Conservation (phyloP, 2,888 invertebrate species). For the Hypomecis atomaria region DNA sequence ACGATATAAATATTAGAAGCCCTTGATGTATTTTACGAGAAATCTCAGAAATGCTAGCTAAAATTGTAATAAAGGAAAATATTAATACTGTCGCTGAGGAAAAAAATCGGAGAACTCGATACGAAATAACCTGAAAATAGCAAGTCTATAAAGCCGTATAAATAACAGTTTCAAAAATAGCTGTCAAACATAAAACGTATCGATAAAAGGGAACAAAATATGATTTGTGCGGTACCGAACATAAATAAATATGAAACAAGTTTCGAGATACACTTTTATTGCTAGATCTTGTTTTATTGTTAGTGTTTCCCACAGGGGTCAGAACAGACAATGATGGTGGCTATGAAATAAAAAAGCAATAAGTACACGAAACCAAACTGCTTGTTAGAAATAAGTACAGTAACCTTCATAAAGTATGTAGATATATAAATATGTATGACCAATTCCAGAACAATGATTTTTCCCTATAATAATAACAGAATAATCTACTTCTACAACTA, state of each 20-base stretch:
- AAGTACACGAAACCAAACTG: too few species aligned
- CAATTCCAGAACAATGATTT: not conserved
- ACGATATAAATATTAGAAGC: slow-evolving; percentile 17
- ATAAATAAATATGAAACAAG: slow-evolving; percentile 13
- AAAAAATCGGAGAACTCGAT: not conserved
- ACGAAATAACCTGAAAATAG: slow-evolving; percentile 6
- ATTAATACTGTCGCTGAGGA: not conserved
- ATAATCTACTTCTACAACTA: too few species aligned
- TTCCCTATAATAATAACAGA: not conserved
- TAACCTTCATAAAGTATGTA: too few species aligned
- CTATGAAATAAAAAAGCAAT: slow-evolving; percentile 1
- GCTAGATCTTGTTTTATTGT: slow-evolving; percentile 19
- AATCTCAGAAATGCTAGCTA: slow-evolving; percentile 13
- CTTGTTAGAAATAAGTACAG: too few species aligned
- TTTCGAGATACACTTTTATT: slow-evolving; percentile 17
- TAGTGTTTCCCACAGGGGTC: slow-evolving; percentile 17
- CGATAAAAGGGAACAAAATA: slow-evolving; percentile 41
- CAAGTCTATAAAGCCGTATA: slow-evolving; percentile 13
- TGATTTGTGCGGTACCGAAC: slow-evolving; percentile 32
- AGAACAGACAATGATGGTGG: slow-evolving; percentile 13
- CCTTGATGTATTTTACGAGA: slow-evolving; percentile 16
- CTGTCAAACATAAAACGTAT: slow-evolving; percentile 34
- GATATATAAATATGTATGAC: not conserved
- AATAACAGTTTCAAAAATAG: slow-evolving; percentile 18
- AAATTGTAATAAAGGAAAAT: too few species aligned